These are phyloP conservation scores for Callyntrura sp. DNA, from an alignment of 2,888 invertebrate genomes.

Conservation along the genomic window DNA sequence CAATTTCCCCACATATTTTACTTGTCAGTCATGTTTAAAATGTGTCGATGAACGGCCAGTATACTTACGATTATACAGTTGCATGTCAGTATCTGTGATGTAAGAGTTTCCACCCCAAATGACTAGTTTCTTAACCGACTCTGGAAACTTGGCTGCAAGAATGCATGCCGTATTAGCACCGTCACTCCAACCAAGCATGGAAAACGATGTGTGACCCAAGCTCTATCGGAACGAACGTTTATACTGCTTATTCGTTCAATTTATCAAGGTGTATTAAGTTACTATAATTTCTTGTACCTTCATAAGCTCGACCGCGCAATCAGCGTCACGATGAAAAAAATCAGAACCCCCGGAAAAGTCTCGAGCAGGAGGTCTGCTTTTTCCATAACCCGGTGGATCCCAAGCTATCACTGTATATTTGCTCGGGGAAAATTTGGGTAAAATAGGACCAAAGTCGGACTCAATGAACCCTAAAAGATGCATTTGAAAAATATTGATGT, in stretches of 20 bases:
- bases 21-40: conserved; percentile 5
- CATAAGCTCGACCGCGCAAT: conserved; percentile 90
- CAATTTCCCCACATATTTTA: too few relatives aligned
- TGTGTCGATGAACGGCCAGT: too few relatives aligned
- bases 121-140: conserved; percentile 90
- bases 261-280: too few relatives aligned
- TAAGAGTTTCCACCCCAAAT: conserved; percentile 93
- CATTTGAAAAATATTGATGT: conserved; percentile 73
- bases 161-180: conserved; percentile 93
- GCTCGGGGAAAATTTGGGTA: conserved; percentile 87
- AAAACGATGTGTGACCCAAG: conserved; percentile 89
- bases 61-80: conserved; percentile 88
- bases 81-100: conserved; percentile 89
- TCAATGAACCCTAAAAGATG: conserved; percentile 78
- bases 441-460: conserved; percentile 82
- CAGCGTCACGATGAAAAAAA: conserved; percentile 92
- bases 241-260: too few relatives aligned
- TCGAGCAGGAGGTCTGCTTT: conserved; percentile 91
- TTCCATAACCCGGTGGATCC: conserved; percentile 92
- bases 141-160: conserved; percentile 90
- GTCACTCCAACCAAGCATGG: conserved; percentile 95
- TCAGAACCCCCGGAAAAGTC: conserved; percentile 88
- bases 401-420: conserved; percentile 90
- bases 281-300: conserved; percentile 86
- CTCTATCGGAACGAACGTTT: conserved; percentile 85